A percentile compares a stretch with the other conserved stretches of the same genome.
phyloP scores from a whole-genome alignment of 2,113 vertebrate species.

The Gavia stellata region DNA sequence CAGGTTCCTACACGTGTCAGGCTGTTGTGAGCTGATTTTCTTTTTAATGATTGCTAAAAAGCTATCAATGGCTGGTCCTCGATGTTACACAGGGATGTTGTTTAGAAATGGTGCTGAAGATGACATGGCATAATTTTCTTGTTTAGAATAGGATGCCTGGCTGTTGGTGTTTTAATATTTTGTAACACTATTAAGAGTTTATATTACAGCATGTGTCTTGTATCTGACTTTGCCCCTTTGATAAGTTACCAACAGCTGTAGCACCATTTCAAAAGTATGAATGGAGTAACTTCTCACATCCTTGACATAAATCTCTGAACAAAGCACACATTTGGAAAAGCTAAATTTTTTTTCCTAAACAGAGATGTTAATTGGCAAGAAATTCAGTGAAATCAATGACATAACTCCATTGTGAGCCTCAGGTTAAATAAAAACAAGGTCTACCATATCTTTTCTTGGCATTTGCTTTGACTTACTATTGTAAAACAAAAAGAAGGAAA shows the following conservation, averaged over 20 bases:
- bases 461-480: neutral
- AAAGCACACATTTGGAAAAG: neutral
- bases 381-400: neutral
- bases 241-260: neutral
- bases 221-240: neutral
- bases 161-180: neutral
- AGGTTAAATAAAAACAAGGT: neutral
- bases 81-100: neutral
- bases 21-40: neutral
- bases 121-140: neutral
- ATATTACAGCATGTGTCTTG: neutral
- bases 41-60: neutral
- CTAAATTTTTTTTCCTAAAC: neutral
- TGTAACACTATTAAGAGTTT: neutral
- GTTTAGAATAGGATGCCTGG: neutral
- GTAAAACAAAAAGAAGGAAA: neutral
- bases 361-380: neutral
- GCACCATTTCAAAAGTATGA: neutral
- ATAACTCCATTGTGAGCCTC: neutral
- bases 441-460: neutral
- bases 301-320: neutral
- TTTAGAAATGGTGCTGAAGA: neutral
- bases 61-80: neutral
- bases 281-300: neutral
- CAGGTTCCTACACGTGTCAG: neutral